Percentiles rank a stretch among this genome's conserved stretches.
Conservation (phyloP, 2,797 vertebrate species). For the Syndactyla subalaris region DNA sequence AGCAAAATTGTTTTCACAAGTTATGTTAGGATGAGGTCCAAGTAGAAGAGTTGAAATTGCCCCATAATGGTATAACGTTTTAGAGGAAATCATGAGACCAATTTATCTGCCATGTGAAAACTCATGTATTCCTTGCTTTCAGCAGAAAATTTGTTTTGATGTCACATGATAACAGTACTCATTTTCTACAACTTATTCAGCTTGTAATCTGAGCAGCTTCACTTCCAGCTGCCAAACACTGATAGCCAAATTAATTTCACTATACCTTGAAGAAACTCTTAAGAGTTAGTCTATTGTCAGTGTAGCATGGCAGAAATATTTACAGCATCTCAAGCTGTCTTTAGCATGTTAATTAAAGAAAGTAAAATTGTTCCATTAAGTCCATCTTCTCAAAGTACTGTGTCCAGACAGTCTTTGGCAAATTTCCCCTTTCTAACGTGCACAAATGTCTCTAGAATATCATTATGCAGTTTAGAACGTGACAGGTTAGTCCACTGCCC, state of each 20-base stretch:
- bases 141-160: neutral
- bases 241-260: neutral
- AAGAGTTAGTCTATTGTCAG: neutral
- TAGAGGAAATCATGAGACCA: neutral
- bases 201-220: neutral
- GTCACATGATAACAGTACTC: neutral
- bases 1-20: neutral
- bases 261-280: neutral
- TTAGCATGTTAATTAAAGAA: neutral
- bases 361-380: neutral
- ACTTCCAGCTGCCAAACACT: neutral
- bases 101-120: neutral
- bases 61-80: neutral
- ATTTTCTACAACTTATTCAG: neutral
- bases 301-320: neutral
- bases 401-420: neutral
- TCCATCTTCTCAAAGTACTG: neutral
- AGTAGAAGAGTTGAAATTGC: neutral
- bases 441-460: neutral
- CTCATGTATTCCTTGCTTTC: neutral
- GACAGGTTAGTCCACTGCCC: neutral
- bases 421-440: neutral
- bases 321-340: neutral
- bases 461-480: neutral
- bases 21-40: neutral